Evolutionary conservation across 2,888 invertebrate species (phyloP), one percentile per base, ranked within the genome.

Genomic region (Tryphoninae sp.): DNA sequence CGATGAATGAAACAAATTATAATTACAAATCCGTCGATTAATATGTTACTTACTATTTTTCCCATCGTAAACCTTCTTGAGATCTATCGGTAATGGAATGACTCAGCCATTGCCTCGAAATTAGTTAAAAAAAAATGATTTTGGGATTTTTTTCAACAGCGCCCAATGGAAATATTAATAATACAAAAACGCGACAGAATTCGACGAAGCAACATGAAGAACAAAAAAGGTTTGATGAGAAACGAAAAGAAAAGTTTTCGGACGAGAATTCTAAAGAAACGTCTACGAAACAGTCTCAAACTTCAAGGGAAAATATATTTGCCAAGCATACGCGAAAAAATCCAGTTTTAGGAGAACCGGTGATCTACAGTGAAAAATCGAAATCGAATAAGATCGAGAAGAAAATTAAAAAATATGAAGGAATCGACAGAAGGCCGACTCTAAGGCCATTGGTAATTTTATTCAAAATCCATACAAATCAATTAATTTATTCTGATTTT

Each of bases 391-490:
- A 19, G 11, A 26, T 2, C 22, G 9, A 33, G 40, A 59, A 49
- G n/a, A 51, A 16, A 11, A 1, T 19, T 9, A 7, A 23, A 8
- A 67, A 59, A 23, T 67, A 75, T 49, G 26, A 26, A 59, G 67
- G 67, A 6, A 75, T 75, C 65, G 67, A 75, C 49, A 75, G 59
- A 49, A 75, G 16, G 26, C 74, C 74, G 9, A 58, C 74, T 9
- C 2, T 1, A 11, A 45, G 6, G 26, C 59, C 58, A 16, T 33
- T 23, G 67, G 78, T 78, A 69, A 62, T 65, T 65, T 33, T 53
- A 33, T 33, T 40, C 26, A 45, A 45, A 13, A 1, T 33, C 26
- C 11, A n/a, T 49, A 0, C 8, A 2, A 23, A 51, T 33, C 2
- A 8, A 33, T 51, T 0, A 69, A 0, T 55, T 8, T 55, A 8